Conservation (phyloP, 2,888 invertebrate species). For the Drosophila melanocephala region DNA sequence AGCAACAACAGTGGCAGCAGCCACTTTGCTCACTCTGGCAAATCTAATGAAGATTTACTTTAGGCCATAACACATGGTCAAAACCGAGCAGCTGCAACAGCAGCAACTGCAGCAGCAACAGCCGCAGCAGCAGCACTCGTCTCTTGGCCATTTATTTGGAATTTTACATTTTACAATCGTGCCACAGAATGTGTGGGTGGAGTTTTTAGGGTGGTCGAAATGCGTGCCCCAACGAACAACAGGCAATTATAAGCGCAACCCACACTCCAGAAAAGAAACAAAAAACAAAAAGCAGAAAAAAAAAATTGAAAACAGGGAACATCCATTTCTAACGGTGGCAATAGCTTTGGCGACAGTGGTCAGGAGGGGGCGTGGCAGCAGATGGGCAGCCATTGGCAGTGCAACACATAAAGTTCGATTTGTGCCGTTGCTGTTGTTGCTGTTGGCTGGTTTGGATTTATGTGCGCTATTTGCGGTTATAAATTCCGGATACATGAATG, state of each 20-base stretch:
- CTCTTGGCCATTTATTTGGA: conserved; percentile 79
- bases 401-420: conserved; percentile 82
- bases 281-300: neutral
- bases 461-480: conserved; percentile 80
- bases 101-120: conserved; percentile 43
- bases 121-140: conserved; percentile 58
- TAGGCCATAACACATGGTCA: conserved; percentile 79
- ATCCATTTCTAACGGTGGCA: conserved; percentile 77
- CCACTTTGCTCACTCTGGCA: conserved; percentile 79
- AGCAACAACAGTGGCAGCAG: conserved; percentile 19
- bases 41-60: conserved; percentile 84
- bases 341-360: conserved; percentile 80
- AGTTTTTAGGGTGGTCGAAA: conserved; percentile 8
- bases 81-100: conserved; percentile 23
- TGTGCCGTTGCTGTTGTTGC: conserved; percentile 34
- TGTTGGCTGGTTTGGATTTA: conserved; percentile 67
- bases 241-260: conserved; percentile 76
- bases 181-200: conserved; percentile 41
- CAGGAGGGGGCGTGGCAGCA: conserved; percentile 50
- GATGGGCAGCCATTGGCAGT: conserved; percentile 74
- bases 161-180: conserved; percentile 79
- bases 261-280: neutral
- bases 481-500: conserved; percentile 79
- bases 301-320: conserved; percentile 42
- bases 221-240: conserved; percentile 64